A percentile compares a stretch with the other conserved stretches of the same genome.
phyloP scores from a whole-genome alignment of 1,140 invertebrate genomes.

The Caligus rogercresseyi region DNA sequence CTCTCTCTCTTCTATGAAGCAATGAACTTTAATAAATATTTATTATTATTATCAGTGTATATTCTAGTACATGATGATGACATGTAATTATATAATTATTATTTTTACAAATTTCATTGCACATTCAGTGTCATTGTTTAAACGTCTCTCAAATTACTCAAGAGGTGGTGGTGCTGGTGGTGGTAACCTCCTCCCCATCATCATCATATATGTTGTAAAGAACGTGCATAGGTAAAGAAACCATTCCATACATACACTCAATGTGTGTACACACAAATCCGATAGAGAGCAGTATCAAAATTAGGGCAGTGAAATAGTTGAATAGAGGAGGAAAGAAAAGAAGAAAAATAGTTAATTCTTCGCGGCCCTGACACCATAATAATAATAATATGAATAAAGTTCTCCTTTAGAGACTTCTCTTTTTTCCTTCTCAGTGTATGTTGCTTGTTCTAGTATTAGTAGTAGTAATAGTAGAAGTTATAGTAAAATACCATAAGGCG shows the following conservation, averaged over 20 bases:
- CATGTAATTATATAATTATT: background rate
- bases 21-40: background rate
- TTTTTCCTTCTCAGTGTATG: background rate
- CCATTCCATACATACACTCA: background rate
- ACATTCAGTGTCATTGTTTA: too few relatives aligned
- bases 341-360: too few relatives aligned
- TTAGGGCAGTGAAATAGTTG: background rate
- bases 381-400: background rate
- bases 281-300: background rate
- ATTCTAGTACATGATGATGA: background rate
- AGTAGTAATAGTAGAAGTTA: background rate
- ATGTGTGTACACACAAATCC: background rate
- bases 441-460: background rate
- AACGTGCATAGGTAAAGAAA: background rate
- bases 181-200: background rate
- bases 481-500: background rate
- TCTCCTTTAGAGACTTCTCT: background rate
- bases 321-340: too few relatives aligned
- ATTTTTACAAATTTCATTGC: background rate
- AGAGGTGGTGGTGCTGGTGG: too few relatives aligned
- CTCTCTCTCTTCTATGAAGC: background rate
- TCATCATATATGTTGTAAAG: background rate
- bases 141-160: too few relatives aligned
- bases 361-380: background rate
- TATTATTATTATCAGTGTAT: background rate